Conservation (phyloP, 2,888 invertebrate species). For the Rhynchonema sp. region DNA sequence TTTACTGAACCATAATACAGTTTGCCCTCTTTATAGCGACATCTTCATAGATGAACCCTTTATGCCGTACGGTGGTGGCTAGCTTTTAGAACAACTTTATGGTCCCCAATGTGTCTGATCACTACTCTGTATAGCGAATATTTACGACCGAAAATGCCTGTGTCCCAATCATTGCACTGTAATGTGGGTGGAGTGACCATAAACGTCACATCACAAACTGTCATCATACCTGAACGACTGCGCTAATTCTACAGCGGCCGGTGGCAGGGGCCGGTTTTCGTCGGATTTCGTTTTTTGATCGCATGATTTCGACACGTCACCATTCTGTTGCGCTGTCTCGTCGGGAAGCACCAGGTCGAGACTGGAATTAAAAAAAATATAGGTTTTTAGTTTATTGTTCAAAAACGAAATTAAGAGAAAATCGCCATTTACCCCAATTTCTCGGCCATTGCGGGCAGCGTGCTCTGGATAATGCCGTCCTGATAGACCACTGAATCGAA, state of each 20-base stretch:
- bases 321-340: background rate
- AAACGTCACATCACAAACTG: background rate
- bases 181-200: no score
- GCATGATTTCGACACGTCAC: background rate
- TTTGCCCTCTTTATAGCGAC: no score
- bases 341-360: background rate
- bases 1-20: no score
- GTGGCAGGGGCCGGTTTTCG: background rate
- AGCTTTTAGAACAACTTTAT: no score
- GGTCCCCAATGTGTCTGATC: no score
- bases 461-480: constrained; percentile 40
- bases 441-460: constrained; percentile 37
- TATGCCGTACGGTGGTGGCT: no score
- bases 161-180: no score
- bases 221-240: background rate
- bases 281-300: background rate
- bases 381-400: background rate
- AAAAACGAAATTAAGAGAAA: background rate
- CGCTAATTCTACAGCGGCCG: constrained; percentile 3
- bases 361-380: background rate
- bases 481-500: constrained; percentile 41
- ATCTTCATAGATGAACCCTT: no score
- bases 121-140: no score
- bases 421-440: constrained; percentile 32
- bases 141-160: no score